Evolutionary conservation across 2,888 invertebrate genomes (phyloP).

Genomic region (Leucophenga montana): DNA sequence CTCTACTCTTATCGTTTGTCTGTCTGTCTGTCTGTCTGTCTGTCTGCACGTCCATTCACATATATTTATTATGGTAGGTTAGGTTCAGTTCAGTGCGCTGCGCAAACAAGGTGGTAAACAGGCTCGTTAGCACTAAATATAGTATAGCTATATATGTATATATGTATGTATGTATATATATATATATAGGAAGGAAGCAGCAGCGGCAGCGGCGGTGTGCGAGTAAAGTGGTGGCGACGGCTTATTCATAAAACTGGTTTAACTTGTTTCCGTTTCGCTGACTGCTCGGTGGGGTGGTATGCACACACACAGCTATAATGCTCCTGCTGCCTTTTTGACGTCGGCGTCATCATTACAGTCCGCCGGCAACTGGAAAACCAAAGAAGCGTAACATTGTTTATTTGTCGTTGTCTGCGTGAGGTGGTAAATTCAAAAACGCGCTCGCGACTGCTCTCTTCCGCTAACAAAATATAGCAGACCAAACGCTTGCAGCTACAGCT

Average conservation of each 20-base stretch:
- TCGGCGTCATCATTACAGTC: too few relatives aligned
- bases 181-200: constrained; percentile 66
- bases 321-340: constrained; percentile 23
- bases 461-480: background rate
- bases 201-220: constrained; percentile 8
- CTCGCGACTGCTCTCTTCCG: constrained; percentile 28
- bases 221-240: constrained; percentile 28
- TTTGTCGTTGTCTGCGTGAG: constrained; percentile 38
- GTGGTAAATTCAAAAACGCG: constrained; percentile 21
- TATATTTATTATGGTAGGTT: constrained; percentile 68
- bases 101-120: constrained; percentile 62
- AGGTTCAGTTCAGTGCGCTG: constrained; percentile 59
- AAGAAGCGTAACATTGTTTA: constrained; percentile 41
- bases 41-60: constrained; percentile 38
- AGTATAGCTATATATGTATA: too few relatives aligned
- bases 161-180: too few relatives aligned
- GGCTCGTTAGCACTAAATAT: constrained; percentile 58
- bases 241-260: constrained; percentile 49
- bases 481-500: constrained; percentile 23
- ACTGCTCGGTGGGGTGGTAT: constrained; percentile 48
- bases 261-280: constrained; percentile 41
- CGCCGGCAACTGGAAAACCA: constrained; percentile 11
- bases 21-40: constrained; percentile 3
- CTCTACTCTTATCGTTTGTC: background rate
- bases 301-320: constrained; percentile 36